Evolutionary conservation across 23 tunicate genomes (phyloP).

Genomic region (Aplidium turbinatum): DNA sequence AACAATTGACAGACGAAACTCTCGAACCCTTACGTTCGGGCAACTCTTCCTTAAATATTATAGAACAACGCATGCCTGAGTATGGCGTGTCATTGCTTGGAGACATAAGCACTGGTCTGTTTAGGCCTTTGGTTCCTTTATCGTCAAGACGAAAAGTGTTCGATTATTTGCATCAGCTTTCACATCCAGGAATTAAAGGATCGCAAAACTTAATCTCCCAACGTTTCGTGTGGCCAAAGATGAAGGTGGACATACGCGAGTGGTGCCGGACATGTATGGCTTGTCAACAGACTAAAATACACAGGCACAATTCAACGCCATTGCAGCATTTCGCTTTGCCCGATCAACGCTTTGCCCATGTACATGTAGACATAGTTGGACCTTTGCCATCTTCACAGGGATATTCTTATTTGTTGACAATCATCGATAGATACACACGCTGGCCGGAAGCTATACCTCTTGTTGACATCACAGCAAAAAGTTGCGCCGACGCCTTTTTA

Average conservation of each 20-base stretch:
- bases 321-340: neutral
- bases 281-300: conserved; percentile 31
- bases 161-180: neutral
- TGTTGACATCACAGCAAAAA: conserved; percentile 29
- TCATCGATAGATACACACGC: conserved; percentile 9
- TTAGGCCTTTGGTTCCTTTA: conserved; percentile 16
- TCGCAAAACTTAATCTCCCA: conserved; percentile 1
- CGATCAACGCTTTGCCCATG: neutral
- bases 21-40: neutral
- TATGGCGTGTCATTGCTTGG: neutral
- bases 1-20: conserved; percentile 1
- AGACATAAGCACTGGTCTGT: conserved; percentile 4
- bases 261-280: conserved; percentile 17
- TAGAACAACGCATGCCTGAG: neutral
- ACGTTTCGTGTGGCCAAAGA: conserved; percentile 23
- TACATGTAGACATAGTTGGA: conserved; percentile 36
- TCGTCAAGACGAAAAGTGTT: conserved; percentile 1
- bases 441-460: conserved; percentile 30
- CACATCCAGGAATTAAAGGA: conserved; percentile 40
- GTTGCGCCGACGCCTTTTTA: conserved; percentile 30
- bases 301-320: neutral
- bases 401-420: conserved; percentile 14
- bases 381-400: conserved; percentile 26
- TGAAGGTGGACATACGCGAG: conserved; percentile 1
- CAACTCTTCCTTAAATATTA: neutral